phyloP scores from a whole-genome alignment of 1,140 invertebrate genomes.

The Aplysia californica region DNA sequence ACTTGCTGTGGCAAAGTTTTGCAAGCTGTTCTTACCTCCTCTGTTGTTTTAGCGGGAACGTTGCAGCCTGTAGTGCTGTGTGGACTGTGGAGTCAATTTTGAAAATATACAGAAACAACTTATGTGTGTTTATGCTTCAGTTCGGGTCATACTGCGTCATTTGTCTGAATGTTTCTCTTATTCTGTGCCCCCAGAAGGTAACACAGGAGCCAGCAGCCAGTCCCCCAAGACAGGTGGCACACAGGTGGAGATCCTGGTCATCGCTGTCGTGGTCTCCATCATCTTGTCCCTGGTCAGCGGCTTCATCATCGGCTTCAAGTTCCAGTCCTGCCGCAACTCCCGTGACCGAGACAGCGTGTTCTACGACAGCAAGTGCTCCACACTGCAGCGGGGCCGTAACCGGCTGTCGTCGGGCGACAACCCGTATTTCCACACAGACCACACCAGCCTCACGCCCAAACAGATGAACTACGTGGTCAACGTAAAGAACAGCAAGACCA shows the following conservation, averaged over 20 bases:
- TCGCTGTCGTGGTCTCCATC: conserved; percentile 47
- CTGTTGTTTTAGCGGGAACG: too few relatives aligned
- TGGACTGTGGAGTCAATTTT: too few relatives aligned
- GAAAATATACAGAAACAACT: too few relatives aligned
- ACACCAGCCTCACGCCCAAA: conserved; percentile 26
- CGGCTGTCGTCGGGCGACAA: conserved; percentile 40
- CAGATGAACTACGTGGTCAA: conserved; percentile 37
- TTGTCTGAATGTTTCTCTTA: too few relatives aligned
- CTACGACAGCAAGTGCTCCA: conserved; percentile 28
- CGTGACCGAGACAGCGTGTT: conserved; percentile 31
- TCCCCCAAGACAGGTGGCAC: not conserved
- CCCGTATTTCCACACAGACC: conserved; percentile 34
- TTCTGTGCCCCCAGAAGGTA: too few relatives aligned
- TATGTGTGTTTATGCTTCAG: too few relatives aligned
- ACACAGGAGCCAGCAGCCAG: too few relatives aligned
- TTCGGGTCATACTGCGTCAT: too few relatives aligned
- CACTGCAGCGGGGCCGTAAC: conserved; percentile 34
- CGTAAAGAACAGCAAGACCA: conserved; percentile 33
- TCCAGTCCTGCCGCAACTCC: conserved; percentile 37
- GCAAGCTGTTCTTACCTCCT: too few relatives aligned
- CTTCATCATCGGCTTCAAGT: conserved; percentile 50
- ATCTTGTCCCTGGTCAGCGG: conserved; percentile 46
- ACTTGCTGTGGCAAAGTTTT: too few relatives aligned
- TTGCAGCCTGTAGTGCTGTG: too few relatives aligned
- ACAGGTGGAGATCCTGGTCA: conserved; percentile 34